These are phyloP conservation scores for Blera fallax DNA, from an alignment of 2,888 invertebrate species.

Conservation along the genomic window DNA sequence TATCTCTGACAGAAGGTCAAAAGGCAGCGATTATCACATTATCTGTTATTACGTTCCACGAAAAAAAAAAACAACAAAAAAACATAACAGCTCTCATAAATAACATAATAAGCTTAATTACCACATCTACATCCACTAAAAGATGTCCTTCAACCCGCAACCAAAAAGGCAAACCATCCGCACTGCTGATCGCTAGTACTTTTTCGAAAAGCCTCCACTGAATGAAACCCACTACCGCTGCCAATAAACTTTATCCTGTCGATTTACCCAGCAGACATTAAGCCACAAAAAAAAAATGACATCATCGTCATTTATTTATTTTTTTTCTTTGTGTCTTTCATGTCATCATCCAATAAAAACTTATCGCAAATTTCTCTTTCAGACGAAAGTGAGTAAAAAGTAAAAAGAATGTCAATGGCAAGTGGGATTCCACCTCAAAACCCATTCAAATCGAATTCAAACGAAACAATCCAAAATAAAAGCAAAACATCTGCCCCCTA, in stretches of 20 bases:
- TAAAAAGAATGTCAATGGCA: not conserved
- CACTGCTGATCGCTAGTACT: no score
- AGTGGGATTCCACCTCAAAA: not conserved
- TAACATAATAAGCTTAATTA: constrained; percentile 3
- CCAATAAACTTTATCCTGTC: not conserved
- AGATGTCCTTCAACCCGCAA: not conserved
- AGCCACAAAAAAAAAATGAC: constrained; percentile 1
- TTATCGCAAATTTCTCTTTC: not conserved
- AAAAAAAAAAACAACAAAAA: not conserved
- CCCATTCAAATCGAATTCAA: not conserved
- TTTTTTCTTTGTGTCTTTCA: not conserved
- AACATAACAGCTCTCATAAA: not conserved
- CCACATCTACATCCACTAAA: not conserved
- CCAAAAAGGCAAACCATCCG: no score
- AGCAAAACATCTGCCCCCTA: not conserved
- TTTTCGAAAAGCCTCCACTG: not conserved
- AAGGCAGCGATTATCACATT: not conserved
- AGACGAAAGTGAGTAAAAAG: not conserved
- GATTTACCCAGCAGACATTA: not conserved
- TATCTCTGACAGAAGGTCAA: not conserved
- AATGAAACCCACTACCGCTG: not conserved
- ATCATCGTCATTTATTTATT: not conserved
- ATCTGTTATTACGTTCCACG: not conserved
- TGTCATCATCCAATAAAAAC: constrained; percentile 17
- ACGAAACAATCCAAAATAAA: not conserved